Evolutionary conservation across 2,888 invertebrate species (phyloP), one percentile per base, ranked within the genome.

Genomic region (Synergus umbraculus): DNA sequence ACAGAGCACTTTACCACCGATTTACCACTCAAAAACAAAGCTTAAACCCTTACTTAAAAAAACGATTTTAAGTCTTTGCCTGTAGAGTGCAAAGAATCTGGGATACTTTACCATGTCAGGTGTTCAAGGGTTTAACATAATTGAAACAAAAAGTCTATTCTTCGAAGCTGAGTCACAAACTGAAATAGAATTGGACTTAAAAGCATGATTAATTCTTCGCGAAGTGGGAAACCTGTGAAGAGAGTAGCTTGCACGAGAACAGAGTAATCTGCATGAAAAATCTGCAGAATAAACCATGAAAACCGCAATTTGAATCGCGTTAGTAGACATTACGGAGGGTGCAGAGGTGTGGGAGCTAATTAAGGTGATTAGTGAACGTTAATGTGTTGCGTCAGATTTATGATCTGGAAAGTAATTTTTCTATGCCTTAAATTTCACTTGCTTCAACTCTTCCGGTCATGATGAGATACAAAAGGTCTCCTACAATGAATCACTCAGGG

Each of bases 321-420:
- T 29, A 37, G 43, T 43, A 46, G 18, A 69, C 49, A 64, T 78
- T 80, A 65, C 44, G 60, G 60, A 29, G 29, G 63, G 22, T 43
- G 15, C 4, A 37, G 79, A 63, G 58, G 46, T 18, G 37, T 18
- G 37, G 54, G 65, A 60, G 73, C 77, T 82, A 80, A 80, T 83
- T 85, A 85, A 85, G 79, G 80, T 81, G 84, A 85, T 84, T 83
- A 84, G 81, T 66, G 81, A 76, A 81, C 80, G 79, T 78, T 81
- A 84, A 83, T 81, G 80, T 79, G 81, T 83, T 77, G 79, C 76
- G 69, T 37, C 76, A 80, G 80, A 84, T 83, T 84, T 83, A 83
- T 83, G 80, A 78, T 69, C 81, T 69, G 77, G n/a, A 54, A 54
- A n/a, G 54, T n/a, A 54, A 54, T 54, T 54, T 54, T 54, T 54